phyloP scores from a whole-genome alignment of 2,797 vertebrate genomes.

The Antennarius maculatus region DNA sequence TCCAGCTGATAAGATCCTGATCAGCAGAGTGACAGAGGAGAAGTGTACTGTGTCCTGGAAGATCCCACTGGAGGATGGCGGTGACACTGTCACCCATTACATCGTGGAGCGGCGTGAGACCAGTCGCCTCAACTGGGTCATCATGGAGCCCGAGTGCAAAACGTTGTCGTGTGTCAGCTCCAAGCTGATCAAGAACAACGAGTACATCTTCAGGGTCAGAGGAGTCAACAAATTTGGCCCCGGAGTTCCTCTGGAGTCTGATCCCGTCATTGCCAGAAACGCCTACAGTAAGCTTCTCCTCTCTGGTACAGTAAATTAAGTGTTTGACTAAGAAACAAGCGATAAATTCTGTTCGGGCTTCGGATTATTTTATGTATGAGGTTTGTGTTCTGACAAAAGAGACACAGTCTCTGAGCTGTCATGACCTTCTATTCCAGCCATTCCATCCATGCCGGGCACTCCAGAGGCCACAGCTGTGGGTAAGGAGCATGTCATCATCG shows the following conservation, averaged over 20 bases:
- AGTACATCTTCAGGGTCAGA: constrained; percentile 96
- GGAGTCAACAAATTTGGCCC: constrained; percentile 96
- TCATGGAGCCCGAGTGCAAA: constrained; percentile 94
- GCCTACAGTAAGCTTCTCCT: constrained; percentile 89
- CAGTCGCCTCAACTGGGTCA: constrained; percentile 96
- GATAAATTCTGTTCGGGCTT: background rate
- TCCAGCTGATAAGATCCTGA: constrained; percentile 86
- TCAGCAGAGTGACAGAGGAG: constrained; percentile 97
- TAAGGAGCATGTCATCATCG: constrained; percentile 96
- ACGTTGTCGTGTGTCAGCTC: constrained; percentile 91
- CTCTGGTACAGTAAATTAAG: background rate
- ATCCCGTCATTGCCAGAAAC: constrained; percentile 91
- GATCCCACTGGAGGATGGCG: constrained; percentile 93
- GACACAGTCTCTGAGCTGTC: constrained; percentile 8
- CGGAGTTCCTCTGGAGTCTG: constrained; percentile 92
- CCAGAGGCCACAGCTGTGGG: constrained; percentile 87
- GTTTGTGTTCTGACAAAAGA: background rate
- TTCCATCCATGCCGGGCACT: constrained; percentile 88
- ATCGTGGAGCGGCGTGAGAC: constrained; percentile 97
- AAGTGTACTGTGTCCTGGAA: constrained; percentile 97
- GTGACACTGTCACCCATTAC: constrained; percentile 89
- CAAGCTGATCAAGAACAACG: constrained; percentile 96
- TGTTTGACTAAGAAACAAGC: no score
- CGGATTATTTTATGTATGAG: background rate
- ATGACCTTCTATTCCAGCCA: constrained; percentile 73